Percentiles rank a stretch among this genome's conserved stretches.
phyloP scores from a whole-genome alignment of 2,797 vertebrate genomes.

The Anableps anableps region DNA sequence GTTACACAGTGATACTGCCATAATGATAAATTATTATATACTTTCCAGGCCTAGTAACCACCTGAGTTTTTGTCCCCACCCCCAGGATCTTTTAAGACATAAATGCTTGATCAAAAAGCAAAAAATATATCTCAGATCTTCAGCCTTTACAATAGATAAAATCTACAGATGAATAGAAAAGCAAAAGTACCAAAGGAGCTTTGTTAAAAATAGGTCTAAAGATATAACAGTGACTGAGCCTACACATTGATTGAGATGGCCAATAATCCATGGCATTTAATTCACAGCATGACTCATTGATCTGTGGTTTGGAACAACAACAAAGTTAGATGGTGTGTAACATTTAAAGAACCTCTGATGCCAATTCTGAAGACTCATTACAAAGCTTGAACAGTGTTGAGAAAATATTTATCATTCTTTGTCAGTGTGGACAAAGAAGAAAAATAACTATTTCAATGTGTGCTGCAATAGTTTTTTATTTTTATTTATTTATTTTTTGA shows the following conservation, averaged over 20 bases:
- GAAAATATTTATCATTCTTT: background rate
- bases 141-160: slow-evolving; percentile 34
- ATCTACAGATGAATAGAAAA: slow-evolving; percentile 48
- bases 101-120: background rate
- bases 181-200: slow-evolving; percentile 42
- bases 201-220: slow-evolving; percentile 49
- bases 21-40: too few relatives aligned
- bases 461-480: too few relatives aligned
- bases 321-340: slow-evolving; percentile 37
- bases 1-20: too few relatives aligned
- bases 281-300: slow-evolving; percentile 52
- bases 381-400: background rate
- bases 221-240: slow-evolving; percentile 48
- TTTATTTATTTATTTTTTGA: too few relatives aligned
- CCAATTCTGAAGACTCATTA: background rate
- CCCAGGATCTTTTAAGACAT: background rate
- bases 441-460: background rate
- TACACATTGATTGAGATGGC: slow-evolving; percentile 25
- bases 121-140: too few relatives aligned
- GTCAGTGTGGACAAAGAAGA: too few relatives aligned
- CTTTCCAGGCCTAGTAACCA: background rate
- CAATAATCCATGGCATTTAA: slow-evolving; percentile 26
- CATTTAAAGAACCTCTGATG: slow-evolving; percentile 22
- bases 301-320: slow-evolving; percentile 39
- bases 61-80: background rate